These are phyloP conservation scores for Orgyia antiqua DNA, from an alignment of 2,888 invertebrate genomes.

Conservation along the genomic window DNA sequence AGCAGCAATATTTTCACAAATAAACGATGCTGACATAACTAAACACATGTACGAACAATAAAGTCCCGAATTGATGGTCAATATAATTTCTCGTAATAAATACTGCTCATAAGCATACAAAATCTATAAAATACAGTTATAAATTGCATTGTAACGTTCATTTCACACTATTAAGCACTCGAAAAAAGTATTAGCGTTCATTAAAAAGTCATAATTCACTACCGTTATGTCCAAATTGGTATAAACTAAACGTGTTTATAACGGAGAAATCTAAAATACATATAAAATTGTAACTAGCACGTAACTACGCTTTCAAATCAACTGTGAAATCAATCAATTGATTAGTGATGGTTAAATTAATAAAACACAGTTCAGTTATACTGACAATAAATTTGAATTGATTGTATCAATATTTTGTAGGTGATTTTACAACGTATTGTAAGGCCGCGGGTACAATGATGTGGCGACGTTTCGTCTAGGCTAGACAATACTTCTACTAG, in stretches of 20 bases:
- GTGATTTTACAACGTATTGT: conserved; percentile 18
- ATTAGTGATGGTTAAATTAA: conserved; percentile 32
- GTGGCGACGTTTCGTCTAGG: no score
- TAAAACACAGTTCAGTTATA: conserved; percentile 31
- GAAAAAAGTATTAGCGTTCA: conserved; percentile 14
- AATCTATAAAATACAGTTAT: conserved; percentile 11
- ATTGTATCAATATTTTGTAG: conserved; percentile 28
- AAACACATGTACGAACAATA: conserved; percentile 3
- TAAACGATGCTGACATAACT: conserved; percentile 3
- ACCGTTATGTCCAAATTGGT: conserved; percentile 21
- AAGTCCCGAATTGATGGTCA: conserved; percentile 1
- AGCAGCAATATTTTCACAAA: conserved; percentile 4
- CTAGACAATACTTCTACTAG: no score
- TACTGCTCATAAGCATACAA: conserved; percentile 7
- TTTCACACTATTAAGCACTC: conserved; percentile 8
- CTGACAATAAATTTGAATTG: conserved; percentile 33
- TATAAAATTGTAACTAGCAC: conserved; percentile 22
- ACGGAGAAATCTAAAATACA: conserved; percentile 33
- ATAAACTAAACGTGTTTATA: conserved; percentile 20
- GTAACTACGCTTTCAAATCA: conserved; percentile 38
- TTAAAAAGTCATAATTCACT: conserved; percentile 21
- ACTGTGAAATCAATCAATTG: conserved; percentile 43
- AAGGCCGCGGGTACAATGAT: conserved; percentile 16
- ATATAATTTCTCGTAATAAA: conserved; percentile 7
- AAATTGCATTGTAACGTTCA: conserved; percentile 11